Evolutionary conservation across 2,797 vertebrate species (phyloP).

Genomic region (Neosilurus mollespiculum): DNA sequence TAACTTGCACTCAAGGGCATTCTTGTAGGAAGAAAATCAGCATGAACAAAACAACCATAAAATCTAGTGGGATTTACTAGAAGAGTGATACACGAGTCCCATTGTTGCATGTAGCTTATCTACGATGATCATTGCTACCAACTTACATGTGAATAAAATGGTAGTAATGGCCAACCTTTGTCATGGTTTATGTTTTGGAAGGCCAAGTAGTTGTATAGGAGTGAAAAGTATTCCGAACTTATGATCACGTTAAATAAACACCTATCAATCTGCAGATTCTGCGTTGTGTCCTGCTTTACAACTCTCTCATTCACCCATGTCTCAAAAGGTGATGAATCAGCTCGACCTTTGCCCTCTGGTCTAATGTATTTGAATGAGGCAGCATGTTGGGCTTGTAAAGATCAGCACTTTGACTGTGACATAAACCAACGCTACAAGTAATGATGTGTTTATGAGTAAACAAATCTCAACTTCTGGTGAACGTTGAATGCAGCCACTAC

Average conservation of each 20-base stretch:
- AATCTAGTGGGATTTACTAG: not conserved
- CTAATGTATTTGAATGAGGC: not conserved
- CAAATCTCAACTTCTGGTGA: not conserved
- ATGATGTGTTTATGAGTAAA: not conserved
- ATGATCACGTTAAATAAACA: not conserved
- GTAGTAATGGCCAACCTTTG: too few species aligned
- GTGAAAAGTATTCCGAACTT: too few species aligned
- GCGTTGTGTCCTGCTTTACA: not conserved
- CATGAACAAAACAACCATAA: not conserved
- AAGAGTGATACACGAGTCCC: not conserved
- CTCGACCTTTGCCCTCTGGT: slow-evolving; percentile 1
- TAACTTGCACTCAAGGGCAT: too few species aligned
- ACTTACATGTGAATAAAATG: not conserved
- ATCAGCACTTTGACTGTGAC: not conserved
- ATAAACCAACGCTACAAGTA: slow-evolving; percentile 3
- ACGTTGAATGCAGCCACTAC: not conserved
- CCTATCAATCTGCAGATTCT: not conserved
- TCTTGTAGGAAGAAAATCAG: too few species aligned
- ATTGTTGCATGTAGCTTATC: not conserved
- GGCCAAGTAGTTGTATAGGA: too few species aligned
- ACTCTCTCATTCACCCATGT: not conserved
- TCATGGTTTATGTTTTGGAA: too few species aligned
- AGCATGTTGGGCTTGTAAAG: not conserved
- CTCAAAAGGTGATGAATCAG: not conserved
- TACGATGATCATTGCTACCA: too few species aligned